phyloP scores from a whole-genome alignment of 2,888 invertebrate genomes.

The Tinea semifulvella region DNA sequence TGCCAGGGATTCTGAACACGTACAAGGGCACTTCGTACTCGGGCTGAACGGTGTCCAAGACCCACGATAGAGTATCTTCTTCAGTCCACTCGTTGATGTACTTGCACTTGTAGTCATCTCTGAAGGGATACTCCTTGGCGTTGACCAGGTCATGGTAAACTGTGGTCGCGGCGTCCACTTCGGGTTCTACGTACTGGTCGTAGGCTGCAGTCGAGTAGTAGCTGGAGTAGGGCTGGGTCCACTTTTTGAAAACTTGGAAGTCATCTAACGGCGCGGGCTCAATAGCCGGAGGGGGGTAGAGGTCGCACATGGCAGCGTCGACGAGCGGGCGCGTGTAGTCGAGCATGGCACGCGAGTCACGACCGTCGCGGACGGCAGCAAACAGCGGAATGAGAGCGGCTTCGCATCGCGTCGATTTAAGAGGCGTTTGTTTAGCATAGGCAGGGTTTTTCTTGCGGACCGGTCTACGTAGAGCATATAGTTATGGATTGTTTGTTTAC shows the following conservation, averaged over 20 bases:
- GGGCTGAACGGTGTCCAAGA: slow-evolving; percentile 45
- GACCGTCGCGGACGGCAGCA: slow-evolving; percentile 35
- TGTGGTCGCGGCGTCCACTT: slow-evolving; percentile 39
- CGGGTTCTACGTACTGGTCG: slow-evolving; percentile 46
- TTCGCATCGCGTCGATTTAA: slow-evolving; percentile 34
- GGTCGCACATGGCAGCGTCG: slow-evolving; percentile 53
- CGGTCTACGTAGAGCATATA: slow-evolving; percentile 4
- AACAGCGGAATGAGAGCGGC: slow-evolving; percentile 26
- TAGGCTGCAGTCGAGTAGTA: slow-evolving; percentile 45
- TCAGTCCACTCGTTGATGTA: slow-evolving; percentile 62
- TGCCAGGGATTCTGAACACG: slow-evolving; percentile 49
- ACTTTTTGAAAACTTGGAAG: slow-evolving; percentile 53
- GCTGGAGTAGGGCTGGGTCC: slow-evolving; percentile 42
- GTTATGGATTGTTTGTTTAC: slow-evolving; percentile 14
- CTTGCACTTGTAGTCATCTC: slow-evolving; percentile 63
- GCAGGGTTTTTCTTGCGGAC: slow-evolving; percentile 15
- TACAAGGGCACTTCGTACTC: slow-evolving; percentile 51
- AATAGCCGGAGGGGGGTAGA: slow-evolving; percentile 40
- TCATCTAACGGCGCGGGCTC: slow-evolving; percentile 55
- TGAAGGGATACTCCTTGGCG: slow-evolving; percentile 35
- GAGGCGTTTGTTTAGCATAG: slow-evolving; percentile 16
- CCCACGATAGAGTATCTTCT: slow-evolving; percentile 67
- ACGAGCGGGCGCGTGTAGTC: slow-evolving; percentile 54
- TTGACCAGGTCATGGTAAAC: slow-evolving; percentile 53
- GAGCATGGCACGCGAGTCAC: slow-evolving; percentile 49